These are phyloP conservation scores for Halictus rubicundus DNA, from an alignment of 1,140 invertebrate genomes.

Conservation along the genomic window DNA sequence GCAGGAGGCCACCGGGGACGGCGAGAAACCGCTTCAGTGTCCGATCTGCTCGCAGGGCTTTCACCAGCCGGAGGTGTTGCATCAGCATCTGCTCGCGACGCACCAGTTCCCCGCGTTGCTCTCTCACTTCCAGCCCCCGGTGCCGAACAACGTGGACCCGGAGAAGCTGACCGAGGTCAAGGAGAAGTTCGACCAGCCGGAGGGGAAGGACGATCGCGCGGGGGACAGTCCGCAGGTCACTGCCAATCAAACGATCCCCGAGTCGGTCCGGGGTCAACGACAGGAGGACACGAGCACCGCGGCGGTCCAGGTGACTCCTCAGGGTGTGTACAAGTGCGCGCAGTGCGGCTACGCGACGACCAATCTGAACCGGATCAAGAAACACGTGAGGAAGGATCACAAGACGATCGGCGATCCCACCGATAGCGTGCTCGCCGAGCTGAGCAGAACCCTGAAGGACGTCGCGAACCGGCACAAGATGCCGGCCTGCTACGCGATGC, in stretches of 20 bases:
- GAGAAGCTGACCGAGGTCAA: constrained; percentile 61
- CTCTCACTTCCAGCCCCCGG: constrained; percentile 74
- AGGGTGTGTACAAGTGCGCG: constrained; percentile 83
- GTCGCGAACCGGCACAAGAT: constrained; percentile 82
- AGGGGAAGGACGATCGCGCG: constrained; percentile 68
- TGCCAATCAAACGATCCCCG: constrained; percentile 39
- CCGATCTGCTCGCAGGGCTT: constrained; percentile 83
- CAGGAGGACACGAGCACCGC: constrained; percentile 73
- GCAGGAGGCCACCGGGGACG: constrained; percentile 58
- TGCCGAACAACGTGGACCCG: no score
- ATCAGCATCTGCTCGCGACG: constrained; percentile 82
- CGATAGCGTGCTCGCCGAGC: constrained; percentile 78
- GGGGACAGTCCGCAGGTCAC: constrained; percentile 65
- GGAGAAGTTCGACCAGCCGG: constrained; percentile 45
- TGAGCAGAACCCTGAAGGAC: constrained; percentile 80
- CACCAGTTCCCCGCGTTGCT: constrained; percentile 83
- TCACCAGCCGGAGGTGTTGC: constrained; percentile 81
- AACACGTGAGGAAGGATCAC: constrained; percentile 84
- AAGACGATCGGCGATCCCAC: constrained; percentile 76
- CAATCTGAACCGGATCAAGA: constrained; percentile 83
- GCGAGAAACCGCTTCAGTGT: constrained; percentile 79
- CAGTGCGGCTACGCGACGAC: constrained; percentile 85
- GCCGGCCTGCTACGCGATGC: constrained; percentile 83
- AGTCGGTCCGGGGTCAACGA: constrained; percentile 67
- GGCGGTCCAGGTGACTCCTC: constrained; percentile 75